Base-by-base conservation (phyloP, 2,888 invertebrate genomes). In the Oxystoma pomonae region DNA sequence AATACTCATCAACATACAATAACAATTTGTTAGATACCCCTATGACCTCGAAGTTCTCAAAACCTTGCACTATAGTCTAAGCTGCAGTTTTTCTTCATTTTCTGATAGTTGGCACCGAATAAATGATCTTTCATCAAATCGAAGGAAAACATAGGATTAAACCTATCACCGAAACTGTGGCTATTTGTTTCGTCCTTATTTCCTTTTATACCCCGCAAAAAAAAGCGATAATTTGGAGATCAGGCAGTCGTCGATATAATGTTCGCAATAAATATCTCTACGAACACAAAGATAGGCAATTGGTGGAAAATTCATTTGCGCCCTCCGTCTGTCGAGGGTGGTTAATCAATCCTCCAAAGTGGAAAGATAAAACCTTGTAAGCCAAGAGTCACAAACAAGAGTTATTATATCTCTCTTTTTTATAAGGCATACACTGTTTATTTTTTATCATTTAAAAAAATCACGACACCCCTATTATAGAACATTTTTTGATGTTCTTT, bases 321-420 rank as follows among this genome's bases (percentile, higher is more conserved):
- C 67, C 66, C 78, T 77, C 20, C 57, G 71, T 70, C 59, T 65
- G 49, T 56, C 53, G 35, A 58, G n/a, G 74, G 75, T 74, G 12
- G 76, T 77, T 78, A 79, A 79, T 79, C 79, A 79, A 78, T 78
- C 77, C 77, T 76, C 76, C 75, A 76, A 77, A 77, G 76, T 75
- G 76, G 73, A 76, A 76, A 78, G 78, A 78, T 76, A 76, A 75
- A 76, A 74, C 73, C 75, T 73, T 75, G 12, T 35, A 35, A 35
- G n/a, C n/a, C n/a, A n/a, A n/a, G n/a, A n/a, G n/a, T n/a, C n/a
- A n/a, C n/a, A n/a, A n/a, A n/a, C n/a, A n/a, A n/a, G n/a, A n/a
- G n/a, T n/a, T n/a, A n/a, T n/a, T n/a, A n/a, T n/a, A n/a, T n/a
- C n/a, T n/a, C n/a, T n/a, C n/a, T n/a, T n/a, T n/a, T n/a, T n/a